Evolutionary conservation across 2,113 vertebrate species (phyloP).

Genomic region (Takifugu flavidus): DNA sequence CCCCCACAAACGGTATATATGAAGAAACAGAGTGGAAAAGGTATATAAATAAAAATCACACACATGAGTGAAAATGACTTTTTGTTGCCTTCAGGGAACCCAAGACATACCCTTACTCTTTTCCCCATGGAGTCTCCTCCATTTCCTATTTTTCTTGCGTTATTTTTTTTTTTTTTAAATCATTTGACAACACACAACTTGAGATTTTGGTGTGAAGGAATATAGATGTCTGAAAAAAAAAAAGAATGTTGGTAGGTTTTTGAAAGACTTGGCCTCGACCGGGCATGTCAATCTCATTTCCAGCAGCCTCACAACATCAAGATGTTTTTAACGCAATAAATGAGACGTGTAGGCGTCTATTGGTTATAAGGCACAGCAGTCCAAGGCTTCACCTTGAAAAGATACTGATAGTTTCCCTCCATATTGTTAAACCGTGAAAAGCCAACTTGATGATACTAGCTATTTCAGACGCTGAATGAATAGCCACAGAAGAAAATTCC

Average conservation of each 20-base stretch:
- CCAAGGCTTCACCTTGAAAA: slow-evolving; percentile 60
- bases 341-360: neutral
- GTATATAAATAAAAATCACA: slow-evolving; percentile 80
- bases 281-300: slow-evolving; percentile 77
- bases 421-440: slow-evolving; percentile 44
- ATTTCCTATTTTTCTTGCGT: slow-evolving; percentile 64
- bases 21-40: slow-evolving; percentile 76
- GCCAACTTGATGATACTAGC: slow-evolving; percentile 18
- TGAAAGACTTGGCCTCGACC: slow-evolving; percentile 65
- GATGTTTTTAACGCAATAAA: slow-evolving; percentile 50
- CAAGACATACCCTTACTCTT: slow-evolving; percentile 74
- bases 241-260: slow-evolving; percentile 47
- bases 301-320: slow-evolving; percentile 65
- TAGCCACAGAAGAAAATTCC: slow-evolving; percentile 25
- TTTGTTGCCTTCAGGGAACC: slow-evolving; percentile 75
- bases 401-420: slow-evolving; percentile 51
- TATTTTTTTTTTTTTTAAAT: slow-evolving; percentile 52
- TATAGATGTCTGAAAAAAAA: slow-evolving; percentile 53
- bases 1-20: slow-evolving; percentile 77
- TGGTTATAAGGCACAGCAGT: slow-evolving; percentile 39
- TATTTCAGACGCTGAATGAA: slow-evolving; percentile 25
- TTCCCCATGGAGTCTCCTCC: slow-evolving; percentile 60
- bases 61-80: slow-evolving; percentile 77
- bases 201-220: slow-evolving; percentile 67
- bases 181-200: slow-evolving; percentile 73